phyloP scores from a whole-genome alignment of 2,113 vertebrate genomes.

The Fukomys damarensis region DNA sequence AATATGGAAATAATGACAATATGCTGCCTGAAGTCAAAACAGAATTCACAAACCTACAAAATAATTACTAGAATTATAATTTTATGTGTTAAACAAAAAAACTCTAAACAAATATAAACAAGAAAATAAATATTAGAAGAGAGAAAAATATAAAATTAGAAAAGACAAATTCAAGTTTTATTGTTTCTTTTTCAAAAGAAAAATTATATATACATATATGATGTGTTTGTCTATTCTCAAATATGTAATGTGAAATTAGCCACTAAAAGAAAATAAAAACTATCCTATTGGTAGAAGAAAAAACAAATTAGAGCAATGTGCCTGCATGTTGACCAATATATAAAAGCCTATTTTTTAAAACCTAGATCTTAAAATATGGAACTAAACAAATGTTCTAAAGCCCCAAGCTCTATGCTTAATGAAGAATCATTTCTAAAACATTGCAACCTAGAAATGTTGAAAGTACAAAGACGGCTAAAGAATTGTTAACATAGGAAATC shows the following conservation, averaged over 20 bases:
- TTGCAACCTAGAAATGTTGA: neutral
- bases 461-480: neutral
- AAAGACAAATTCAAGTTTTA: neutral
- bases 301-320: neutral
- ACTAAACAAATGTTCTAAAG: neutral
- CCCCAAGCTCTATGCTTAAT: neutral
- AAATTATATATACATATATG: neutral
- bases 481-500: neutral
- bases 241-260: neutral
- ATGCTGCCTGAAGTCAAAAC: neutral
- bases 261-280: neutral
- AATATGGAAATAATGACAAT: neutral
- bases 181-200: neutral
- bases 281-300: neutral
- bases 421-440: neutral
- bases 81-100: slow-evolving; percentile 9
- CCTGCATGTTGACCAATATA: neutral
- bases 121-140: neutral
- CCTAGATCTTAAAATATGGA: neutral
- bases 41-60: neutral
- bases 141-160: neutral
- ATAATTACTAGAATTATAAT: neutral
- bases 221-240: neutral
- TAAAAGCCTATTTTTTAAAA: neutral
- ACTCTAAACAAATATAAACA: neutral